Evolutionary conservation across 2,888 invertebrate species (phyloP).

Genomic region (Danaus chrysippus): DNA sequence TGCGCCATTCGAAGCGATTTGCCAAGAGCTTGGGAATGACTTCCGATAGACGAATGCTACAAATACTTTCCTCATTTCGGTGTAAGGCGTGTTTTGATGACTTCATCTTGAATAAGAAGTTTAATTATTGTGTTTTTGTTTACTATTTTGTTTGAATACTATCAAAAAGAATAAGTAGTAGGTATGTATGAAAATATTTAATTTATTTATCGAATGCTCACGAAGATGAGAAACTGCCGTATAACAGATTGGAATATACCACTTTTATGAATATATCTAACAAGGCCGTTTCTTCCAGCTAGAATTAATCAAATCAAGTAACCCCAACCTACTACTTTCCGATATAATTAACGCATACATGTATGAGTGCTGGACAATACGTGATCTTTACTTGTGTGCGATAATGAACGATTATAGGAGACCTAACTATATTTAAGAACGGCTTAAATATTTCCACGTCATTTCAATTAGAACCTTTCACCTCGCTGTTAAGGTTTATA

Average conservation of each 20-base stretch:
- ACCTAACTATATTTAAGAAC: conserved; percentile 63
- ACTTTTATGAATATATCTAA: conserved; percentile 69
- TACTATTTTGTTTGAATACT: background rate
- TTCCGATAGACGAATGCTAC: conserved; percentile 57
- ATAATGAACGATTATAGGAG: conserved; percentile 78
- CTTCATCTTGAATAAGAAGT: conserved; percentile 45
- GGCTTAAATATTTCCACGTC: conserved; percentile 44
- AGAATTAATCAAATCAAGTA: conserved; percentile 79
- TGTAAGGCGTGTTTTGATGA: conserved; percentile 56
- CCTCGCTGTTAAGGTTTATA: conserved; percentile 58
- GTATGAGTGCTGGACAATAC: conserved; percentile 72
- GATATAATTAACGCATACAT: conserved; percentile 77
- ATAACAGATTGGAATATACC: conserved; percentile 55
- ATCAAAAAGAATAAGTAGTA: background rate
- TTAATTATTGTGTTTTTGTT: conserved; percentile 10
- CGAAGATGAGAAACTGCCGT: conserved; percentile 3
- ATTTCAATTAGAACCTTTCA: conserved; percentile 53
- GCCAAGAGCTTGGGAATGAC: conserved; percentile 52
- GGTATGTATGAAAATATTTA: background rate
- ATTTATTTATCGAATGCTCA: background rate
- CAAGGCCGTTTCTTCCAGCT: conserved; percentile 70
- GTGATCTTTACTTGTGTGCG: conserved; percentile 67
- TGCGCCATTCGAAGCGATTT: conserved; percentile 53
- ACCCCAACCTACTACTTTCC: conserved; percentile 78
- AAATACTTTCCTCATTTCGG: conserved; percentile 54